These are phyloP conservation scores for Lacerta viridis DNA, from an alignment of 2,797 vertebrate genomes.

Conservation along the genomic window DNA sequence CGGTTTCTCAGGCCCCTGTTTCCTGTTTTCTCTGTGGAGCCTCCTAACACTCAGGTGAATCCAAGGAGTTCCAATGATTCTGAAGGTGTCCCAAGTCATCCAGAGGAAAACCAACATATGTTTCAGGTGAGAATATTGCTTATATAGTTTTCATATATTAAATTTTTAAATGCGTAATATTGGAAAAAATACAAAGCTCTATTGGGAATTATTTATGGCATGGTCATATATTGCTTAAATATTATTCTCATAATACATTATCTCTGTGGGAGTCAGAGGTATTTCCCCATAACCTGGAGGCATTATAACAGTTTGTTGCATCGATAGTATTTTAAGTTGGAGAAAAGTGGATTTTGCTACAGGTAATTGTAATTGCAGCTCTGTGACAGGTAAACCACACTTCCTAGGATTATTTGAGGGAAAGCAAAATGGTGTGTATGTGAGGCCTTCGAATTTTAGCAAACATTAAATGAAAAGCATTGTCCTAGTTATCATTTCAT, in stretches of 20 bases:
- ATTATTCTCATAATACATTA: neutral
- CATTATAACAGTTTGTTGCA: neutral
- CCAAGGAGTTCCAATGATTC: neutral
- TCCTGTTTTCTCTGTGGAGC: slow-evolving; percentile 20
- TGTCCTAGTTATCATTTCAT: neutral
- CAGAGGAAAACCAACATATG: neutral
- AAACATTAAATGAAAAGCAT: no score
- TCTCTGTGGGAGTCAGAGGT: neutral
- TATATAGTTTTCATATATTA: neutral
- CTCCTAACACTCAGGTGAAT: neutral
- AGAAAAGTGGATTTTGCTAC: neutral
- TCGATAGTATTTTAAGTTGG: neutral
- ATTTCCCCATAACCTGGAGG: neutral
- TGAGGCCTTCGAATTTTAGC: no score
- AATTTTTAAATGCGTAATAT: neutral
- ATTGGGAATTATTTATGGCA: neutral
- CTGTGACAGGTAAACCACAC: no score
- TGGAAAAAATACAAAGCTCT: neutral
- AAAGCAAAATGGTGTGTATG: no score
- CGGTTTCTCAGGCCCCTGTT: slow-evolving; percentile 9
- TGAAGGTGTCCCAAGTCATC: accelerated
- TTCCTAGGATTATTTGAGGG: no score
- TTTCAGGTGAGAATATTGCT: neutral
- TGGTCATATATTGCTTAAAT: neutral
- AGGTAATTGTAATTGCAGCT: no score